phyloP scores from a whole-genome alignment of 2,113 vertebrate genomes.

The Thunnus maccoyii region DNA sequence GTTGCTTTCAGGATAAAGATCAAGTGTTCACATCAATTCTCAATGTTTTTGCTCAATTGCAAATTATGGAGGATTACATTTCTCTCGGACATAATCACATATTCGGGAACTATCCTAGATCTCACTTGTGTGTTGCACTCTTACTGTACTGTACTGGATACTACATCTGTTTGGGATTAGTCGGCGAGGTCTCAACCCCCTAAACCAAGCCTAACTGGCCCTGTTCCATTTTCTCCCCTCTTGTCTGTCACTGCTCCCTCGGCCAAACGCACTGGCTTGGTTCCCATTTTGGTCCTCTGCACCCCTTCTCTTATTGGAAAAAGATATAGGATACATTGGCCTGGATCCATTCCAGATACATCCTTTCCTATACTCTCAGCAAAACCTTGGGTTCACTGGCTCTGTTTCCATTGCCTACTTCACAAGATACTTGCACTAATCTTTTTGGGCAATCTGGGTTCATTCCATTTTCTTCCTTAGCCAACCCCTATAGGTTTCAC shows the following conservation, averaged over 20 bases:
- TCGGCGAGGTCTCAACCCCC: constrained; percentile 48
- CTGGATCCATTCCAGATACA: constrained; percentile 22
- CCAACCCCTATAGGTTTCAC: neutral
- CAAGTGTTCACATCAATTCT: constrained; percentile 57
- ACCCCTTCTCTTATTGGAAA: constrained; percentile 8
- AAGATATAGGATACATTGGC: neutral
- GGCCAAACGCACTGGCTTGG: constrained; percentile 27
- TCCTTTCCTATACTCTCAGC: constrained; percentile 10
- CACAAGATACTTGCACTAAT: constrained; percentile 11
- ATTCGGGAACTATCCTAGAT: constrained; percentile 62
- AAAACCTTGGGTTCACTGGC: neutral
- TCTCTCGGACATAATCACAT: constrained; percentile 65
- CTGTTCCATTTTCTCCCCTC: constrained; percentile 41
- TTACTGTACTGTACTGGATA: constrained; percentile 47
- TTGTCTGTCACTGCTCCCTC: constrained; percentile 14
- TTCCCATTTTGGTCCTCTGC: constrained; percentile 16
- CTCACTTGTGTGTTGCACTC: constrained; percentile 47
- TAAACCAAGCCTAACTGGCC: constrained; percentile 51
- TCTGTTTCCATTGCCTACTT: neutral
- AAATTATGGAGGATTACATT: constrained; percentile 69
- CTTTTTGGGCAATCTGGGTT: constrained; percentile 41
- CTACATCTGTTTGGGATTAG: constrained; percentile 77
- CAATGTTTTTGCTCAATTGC: constrained; percentile 46
- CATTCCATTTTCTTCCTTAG: constrained; percentile 34
- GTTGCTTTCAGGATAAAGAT: constrained; percentile 64